Base-by-base conservation (phyloP, 2,888 invertebrate genomes). In the Drosophila greeni region DNA sequence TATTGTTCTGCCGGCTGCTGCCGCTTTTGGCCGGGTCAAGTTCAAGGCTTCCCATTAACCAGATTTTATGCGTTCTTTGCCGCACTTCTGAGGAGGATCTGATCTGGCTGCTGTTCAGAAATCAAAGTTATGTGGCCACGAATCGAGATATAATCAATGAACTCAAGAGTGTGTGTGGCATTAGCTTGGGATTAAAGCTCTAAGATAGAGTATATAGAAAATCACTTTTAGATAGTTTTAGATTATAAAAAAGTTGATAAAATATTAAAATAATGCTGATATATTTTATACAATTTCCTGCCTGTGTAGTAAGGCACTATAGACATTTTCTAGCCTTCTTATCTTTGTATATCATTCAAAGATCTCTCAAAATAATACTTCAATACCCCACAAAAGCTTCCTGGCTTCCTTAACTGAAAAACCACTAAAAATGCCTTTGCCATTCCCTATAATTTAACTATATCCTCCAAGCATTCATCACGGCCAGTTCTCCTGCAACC, bases 31-130 rank as follows among this genome's bases (percentile, higher is more conserved):
- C 70, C 72, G 75, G 81, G 81, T 81, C 81, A 81, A 81, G 81
- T 81, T 81, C 81, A 81, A 81, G 81, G 81, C 81, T 81, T 81
- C 79, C 71, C 82, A 76, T 73, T 83, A 78, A 69, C 70, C 69
- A 65, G 76, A 65, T 77, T 81, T 79, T 79, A 82, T 82, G 82
- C 73, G 79, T 80, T 81, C 65, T 53, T 66, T 66, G 58, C 62
- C 62, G 67, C 73, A 40, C 45, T 64, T 40, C 31, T 33, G 7
- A 7, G 31, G 8, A 3, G 2, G 20, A 23, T 33, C 5, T 11
- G 7, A 24, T 31, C 18, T 26, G 6, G 36, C 29, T 31, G 6
- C 9, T 6, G 43, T 20, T 20, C 8, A 11, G 43, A 61, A 45
- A 51, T 45, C 26, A 20, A 51, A 51, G 61, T 51, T 51, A 43